Evolutionary conservation across 2,888 invertebrate species (phyloP), one percentile per base, ranked within the genome.

Genomic region (Latrodectus elegans): DNA sequence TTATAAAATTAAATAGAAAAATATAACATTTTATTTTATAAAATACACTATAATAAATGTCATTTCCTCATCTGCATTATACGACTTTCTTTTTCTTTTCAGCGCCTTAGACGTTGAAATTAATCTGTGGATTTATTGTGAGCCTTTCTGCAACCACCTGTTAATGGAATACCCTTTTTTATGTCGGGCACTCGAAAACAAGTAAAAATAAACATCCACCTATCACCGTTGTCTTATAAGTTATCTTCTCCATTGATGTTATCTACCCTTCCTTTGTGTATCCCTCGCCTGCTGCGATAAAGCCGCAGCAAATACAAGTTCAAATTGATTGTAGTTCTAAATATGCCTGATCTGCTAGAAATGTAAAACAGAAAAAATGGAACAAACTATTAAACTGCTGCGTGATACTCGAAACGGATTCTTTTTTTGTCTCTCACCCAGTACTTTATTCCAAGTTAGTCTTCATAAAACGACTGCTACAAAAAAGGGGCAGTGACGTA

Each of bases 121-220:
- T 53, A 65, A 22, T n/a, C 49, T 75, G 70, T 75, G 80, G 55
- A 76, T 51, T 26, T 22, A 22, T 51, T 55, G 15, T 55, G 72
- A 80, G 75, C 80, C 80, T 85, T 85, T 85, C 71, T 80, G 80
- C 80, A 85, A 85, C 85, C 85, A 80, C 85, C 80, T 80, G 84
- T 84, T 78, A 78, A 84, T 17, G 51, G 70, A 83, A 22, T 22
- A 78, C 67, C 73, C 77, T 77, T 84, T 79, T 84, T 84, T 79
- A 79, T 70, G 65, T 84, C 85, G 85, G 76, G 85, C 85, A 85
- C 85, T 76, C 75, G 75, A 80, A 80, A 80, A 22, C 22, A 22
- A 22, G 22, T 22, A 22, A 22, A 22, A 22, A 22, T 22, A 22
- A 22, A 75, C 79, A 85, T 73, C 75, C 80, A 85, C 80, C 79